Evolutionary conservation across 2,113 vertebrate species (phyloP), one percentile per base, ranked within the genome.

Genomic region (Ahaetulla prasina): DNA sequence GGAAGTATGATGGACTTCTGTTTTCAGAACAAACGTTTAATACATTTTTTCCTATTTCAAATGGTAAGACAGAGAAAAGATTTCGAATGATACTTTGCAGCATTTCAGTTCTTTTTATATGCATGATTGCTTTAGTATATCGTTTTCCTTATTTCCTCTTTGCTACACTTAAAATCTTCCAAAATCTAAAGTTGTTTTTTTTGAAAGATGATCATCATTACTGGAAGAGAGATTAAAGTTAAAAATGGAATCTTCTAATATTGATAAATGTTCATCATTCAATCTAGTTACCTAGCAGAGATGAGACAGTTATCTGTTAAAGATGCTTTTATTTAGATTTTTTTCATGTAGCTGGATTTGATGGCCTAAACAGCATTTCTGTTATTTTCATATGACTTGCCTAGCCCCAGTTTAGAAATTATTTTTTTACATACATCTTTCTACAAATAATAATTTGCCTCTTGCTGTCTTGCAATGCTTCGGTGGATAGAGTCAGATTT

Each of bases 401-500:
- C 30, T 74, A 35, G 8, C 16, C 92, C 94, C 93, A 92, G 47
- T 91, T 92, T 88, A 92, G 89, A 54, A 89, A 30, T 85, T 87
- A 84, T 91, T 86, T 95, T 92, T 93, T 35, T 85, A 88, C 80
- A 94, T 47, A 84, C 57, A 93, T 95, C 94, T 92, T 94, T 95
- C 90, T 90, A 93, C 94, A 91, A 91, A 93, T 95, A 92, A 90
- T 94, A 95, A 95, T 94, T 95, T 94, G 88, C 91, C 93, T 88
- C 88, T 97, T 93, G 85, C 84, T 94, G 95, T 97, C 95, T 91
- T 95, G 95, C 95, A 96, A 94, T 89, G 92, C 95, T 96, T 96
- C 95, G 95, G 94, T 97, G 94, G 89, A 94, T 93, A 96, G 93
- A 92, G 94, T 94, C 87, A 93, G 93, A 96, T 96, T 96, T 97